phyloP scores from a whole-genome alignment of 2,113 vertebrate species.

The Channa maculata region DNA sequence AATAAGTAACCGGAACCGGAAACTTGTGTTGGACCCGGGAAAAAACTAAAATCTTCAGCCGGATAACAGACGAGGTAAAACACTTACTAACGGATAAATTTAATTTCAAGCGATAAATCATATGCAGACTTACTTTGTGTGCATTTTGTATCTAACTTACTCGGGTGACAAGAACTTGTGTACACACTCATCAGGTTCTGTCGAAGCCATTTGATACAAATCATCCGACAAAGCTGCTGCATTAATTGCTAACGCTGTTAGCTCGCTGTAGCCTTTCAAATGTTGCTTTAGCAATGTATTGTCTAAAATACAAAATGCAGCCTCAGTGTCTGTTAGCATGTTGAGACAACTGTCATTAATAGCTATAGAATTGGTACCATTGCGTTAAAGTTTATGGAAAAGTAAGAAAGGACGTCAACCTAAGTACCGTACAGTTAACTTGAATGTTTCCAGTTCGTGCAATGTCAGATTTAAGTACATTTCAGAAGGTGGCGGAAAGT shows the following conservation, averaged over 20 bases:
- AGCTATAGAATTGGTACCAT: neutral
- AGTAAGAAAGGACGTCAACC: no score
- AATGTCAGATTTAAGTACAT: no score
- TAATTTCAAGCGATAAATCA: neutral
- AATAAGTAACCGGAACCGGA: slow-evolving; percentile 49
- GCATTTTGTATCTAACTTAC: neutral
- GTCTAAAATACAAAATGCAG: neutral
- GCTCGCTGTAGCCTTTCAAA: neutral
- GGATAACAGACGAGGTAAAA: slow-evolving; percentile 46
- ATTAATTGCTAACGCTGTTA: slow-evolving; percentile 43
- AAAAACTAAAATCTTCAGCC: slow-evolving; percentile 15
- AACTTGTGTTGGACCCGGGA: slow-evolving; percentile 76
- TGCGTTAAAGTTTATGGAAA: no score
- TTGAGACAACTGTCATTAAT: neutral
- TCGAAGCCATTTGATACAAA: neutral
- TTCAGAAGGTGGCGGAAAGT: no score
- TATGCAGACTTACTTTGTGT: fast-evolving
- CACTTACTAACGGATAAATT: neutral
- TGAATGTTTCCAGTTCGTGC: no score
- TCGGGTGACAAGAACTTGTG: no score
- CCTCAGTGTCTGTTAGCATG: neutral
- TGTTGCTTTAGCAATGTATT: neutral
- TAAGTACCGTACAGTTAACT: no score
- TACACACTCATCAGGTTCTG: fast-evolving
- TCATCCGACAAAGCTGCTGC: neutral